A percentile compares a stretch with the other conserved stretches of the same genome.
Evolutionary conservation across 1,140 invertebrate species (phyloP).

Genomic region (Eupristina koningsbergeri): DNA sequence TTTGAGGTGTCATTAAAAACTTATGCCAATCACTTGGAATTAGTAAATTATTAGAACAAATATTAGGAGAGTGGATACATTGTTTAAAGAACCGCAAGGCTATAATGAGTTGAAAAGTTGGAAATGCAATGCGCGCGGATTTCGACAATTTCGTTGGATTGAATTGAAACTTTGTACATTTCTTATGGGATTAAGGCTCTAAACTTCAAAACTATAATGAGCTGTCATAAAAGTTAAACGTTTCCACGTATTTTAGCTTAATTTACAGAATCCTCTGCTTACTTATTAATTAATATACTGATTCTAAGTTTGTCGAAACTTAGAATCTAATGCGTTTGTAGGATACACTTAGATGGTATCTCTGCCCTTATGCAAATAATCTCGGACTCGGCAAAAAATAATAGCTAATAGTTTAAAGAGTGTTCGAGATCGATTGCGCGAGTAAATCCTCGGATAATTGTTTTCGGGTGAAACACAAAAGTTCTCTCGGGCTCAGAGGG

Average conservation of each 20-base stretch:
- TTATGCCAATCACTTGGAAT: neutral
- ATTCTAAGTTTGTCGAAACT: neutral
- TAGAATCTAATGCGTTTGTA: too few species aligned
- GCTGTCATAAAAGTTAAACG: neutral
- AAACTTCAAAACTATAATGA: constrained; percentile 4
- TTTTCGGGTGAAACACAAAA: neutral
- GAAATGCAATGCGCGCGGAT: neutral
- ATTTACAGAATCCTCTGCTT: neutral
- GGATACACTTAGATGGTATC: neutral
- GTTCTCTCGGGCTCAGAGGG: neutral
- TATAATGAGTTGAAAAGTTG: neutral
- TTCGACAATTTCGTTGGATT: neutral
- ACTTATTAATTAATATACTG: neutral
- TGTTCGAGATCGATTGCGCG: neutral
- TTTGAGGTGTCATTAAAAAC: too few species aligned
- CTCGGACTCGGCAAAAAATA: neutral
- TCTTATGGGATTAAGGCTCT: neutral
- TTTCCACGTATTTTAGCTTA: neutral
- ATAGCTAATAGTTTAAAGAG: neutral
- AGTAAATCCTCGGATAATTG: neutral
- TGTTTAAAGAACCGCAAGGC: neutral
- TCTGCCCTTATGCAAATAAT: neutral
- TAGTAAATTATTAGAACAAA: neutral
- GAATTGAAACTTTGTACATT: constrained; percentile 9
- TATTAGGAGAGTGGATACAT: neutral